These are phyloP conservation scores for Drosophila engyochracea DNA, from an alignment of 2,888 invertebrate species.

Conservation along the genomic window DNA sequence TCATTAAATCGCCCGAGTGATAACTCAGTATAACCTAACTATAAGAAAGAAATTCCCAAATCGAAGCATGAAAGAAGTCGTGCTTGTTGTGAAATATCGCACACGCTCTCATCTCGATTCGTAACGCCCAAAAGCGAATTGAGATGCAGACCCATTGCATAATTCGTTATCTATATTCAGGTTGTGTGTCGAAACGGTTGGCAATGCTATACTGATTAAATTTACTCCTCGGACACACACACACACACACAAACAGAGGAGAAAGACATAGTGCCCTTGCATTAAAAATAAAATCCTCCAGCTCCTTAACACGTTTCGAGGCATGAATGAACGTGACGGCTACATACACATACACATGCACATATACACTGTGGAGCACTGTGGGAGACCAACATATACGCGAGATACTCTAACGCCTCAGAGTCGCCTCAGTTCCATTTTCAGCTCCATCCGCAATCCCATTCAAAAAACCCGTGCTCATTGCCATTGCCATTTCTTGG, in stretches of 20 bases:
- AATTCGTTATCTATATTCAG: conserved; percentile 85
- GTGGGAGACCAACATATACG: conserved; percentile 5
- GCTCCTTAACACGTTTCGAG: conserved; percentile 76
- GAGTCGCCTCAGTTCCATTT: conserved; percentile 13
- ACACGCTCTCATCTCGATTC: conserved; percentile 16
- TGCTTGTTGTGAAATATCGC: background rate
- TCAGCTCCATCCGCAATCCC: conserved; percentile 14
- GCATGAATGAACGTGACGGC: conserved; percentile 70
- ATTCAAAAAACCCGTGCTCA: conserved; percentile 13
- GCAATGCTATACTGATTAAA: conserved; percentile 83
- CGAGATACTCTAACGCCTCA: conserved; percentile 23
- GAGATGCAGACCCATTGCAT: conserved; percentile 60
- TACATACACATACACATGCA: background rate
- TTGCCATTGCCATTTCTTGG: conserved; percentile 31
- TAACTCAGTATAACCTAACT: background rate
- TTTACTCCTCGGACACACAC: conserved; percentile 53
- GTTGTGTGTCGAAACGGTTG: conserved; percentile 74
- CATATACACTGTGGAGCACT: background rate
- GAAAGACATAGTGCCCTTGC: conserved; percentile 49
- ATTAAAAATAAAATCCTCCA: conserved; percentile 71
- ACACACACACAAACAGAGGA: conserved; percentile 6
- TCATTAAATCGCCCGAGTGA: background rate
- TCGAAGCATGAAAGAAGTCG: background rate
- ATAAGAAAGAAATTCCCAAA: background rate
- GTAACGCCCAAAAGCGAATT: conserved; percentile 17